phyloP scores from a whole-genome alignment of 2,797 vertebrate genomes.

The Lates japonicus region DNA sequence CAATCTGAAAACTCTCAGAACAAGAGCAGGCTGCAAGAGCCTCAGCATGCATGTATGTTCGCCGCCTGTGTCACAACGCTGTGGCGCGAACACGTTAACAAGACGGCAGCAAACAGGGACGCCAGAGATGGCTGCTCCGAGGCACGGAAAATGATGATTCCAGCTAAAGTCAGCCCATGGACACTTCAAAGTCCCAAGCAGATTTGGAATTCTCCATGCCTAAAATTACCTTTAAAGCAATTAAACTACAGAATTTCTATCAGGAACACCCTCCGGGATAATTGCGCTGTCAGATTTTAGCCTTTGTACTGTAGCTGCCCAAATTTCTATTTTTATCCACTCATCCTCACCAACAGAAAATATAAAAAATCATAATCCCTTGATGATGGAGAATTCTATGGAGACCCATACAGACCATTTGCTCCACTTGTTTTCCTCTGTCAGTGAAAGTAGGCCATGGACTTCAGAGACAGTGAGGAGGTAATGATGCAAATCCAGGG shows the following conservation, averaged over 20 bases:
- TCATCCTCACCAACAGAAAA: conserved; percentile 36
- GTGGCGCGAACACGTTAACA: conserved; percentile 67
- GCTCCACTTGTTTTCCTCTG: conserved; percentile 47
- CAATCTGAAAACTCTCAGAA: conserved; percentile 54
- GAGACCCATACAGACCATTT: conserved; percentile 18
- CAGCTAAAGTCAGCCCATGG: conserved; percentile 36
- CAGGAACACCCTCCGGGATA: conserved; percentile 49
- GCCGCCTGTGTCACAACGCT: conserved; percentile 69
- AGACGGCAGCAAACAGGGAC: conserved; percentile 55
- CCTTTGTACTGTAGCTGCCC: conserved; percentile 34
- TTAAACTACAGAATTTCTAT: conserved; percentile 47
- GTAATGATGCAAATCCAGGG: conserved; percentile 74
- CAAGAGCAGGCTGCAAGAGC: conserved; percentile 51
- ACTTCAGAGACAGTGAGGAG: conserved; percentile 63
- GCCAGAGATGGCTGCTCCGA: conserved; percentile 40
- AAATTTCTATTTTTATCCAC: conserved; percentile 51
- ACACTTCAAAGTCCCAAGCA: conserved; percentile 58
- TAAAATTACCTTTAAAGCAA: conserved; percentile 58
- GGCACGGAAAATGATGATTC: conserved; percentile 50
- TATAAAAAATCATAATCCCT: conserved; percentile 39
- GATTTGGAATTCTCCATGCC: conserved; percentile 55
- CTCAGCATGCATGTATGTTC: conserved; percentile 66
- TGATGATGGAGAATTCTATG: conserved; percentile 21
- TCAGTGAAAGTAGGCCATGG: conserved; percentile 71
- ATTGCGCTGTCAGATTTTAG: conserved; percentile 49